Conservation (phyloP, 2,113 vertebrate species). For the Vanacampus margaritifer region DNA sequence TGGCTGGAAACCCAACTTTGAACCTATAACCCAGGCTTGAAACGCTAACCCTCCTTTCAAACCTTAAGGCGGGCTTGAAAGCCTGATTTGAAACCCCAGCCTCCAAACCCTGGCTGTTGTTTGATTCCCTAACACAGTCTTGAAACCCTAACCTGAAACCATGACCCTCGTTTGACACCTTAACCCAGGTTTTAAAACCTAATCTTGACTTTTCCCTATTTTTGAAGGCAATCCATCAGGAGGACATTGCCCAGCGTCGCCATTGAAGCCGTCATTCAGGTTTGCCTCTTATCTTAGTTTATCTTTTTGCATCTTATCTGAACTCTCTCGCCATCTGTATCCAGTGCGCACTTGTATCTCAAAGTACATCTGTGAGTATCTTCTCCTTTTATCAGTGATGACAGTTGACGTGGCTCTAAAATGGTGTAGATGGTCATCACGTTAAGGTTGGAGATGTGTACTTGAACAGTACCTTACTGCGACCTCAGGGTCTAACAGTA, state of each 20-base stretch:
- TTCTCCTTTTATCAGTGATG: conserved; percentile 1
- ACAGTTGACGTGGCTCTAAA: conserved; percentile 16
- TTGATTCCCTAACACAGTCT: no score
- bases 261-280: not conserved
- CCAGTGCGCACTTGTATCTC: not conserved
- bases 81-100: no score
- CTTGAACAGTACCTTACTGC: no score
- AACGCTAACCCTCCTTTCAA: no score
- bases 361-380: conserved; percentile 21
- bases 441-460: not conserved
- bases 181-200: not conserved
- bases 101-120: no score
- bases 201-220: not conserved
- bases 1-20: no score
- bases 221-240: no score
- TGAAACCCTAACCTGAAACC: no score
- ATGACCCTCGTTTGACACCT: no score
- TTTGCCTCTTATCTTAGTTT: not conserved
- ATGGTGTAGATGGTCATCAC: not conserved
- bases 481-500: no score
- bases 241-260: not conserved
- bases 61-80: no score
- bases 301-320: not conserved
- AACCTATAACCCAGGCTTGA: no score
- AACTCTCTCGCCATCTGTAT: not conserved